Percentiles rank a stretch among this genome's conserved stretches.
These are phyloP conservation scores for Lateolabrax maculatus DNA, from an alignment of 2,797 vertebrate species.

Conservation along the genomic window DNA sequence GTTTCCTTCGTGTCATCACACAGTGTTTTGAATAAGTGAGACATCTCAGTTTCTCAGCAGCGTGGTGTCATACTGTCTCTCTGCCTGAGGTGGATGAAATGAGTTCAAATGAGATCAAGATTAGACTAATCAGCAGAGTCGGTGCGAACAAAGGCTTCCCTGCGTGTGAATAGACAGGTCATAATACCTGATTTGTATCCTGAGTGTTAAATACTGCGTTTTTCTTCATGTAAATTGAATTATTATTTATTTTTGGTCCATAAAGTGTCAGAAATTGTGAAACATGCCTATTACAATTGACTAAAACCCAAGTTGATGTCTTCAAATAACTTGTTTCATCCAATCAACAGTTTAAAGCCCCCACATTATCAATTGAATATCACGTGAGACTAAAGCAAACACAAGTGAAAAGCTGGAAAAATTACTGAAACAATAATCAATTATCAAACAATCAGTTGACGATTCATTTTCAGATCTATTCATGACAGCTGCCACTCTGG, in stretches of 20 bases:
- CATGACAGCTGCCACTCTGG: neutral
- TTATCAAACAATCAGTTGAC: neutral
- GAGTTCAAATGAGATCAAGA: constrained; percentile 34
- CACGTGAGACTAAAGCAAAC: neutral
- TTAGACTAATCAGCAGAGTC: constrained; percentile 3
- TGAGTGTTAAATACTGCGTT: neutral
- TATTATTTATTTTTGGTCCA: neutral
- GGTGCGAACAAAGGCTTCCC: neutral
- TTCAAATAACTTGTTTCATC: neutral
- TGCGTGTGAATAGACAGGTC: neutral
- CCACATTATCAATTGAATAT: neutral
- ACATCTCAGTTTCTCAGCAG: constrained; percentile 35
- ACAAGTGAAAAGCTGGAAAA: neutral
- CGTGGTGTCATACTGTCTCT: constrained; percentile 23
- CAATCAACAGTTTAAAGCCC: neutral
- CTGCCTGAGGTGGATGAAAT: constrained; percentile 24
- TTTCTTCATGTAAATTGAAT: no score
- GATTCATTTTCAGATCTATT: neutral
- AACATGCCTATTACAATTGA: neutral
- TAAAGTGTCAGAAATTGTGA: neutral
- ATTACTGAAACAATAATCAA: neutral
- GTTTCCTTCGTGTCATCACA: neutral
- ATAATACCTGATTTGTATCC: neutral
- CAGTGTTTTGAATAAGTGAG: constrained; percentile 29
- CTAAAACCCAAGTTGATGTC: neutral